Base-by-base conservation (phyloP, 1,140 invertebrate species). In the Vanessa tameamea region DNA sequence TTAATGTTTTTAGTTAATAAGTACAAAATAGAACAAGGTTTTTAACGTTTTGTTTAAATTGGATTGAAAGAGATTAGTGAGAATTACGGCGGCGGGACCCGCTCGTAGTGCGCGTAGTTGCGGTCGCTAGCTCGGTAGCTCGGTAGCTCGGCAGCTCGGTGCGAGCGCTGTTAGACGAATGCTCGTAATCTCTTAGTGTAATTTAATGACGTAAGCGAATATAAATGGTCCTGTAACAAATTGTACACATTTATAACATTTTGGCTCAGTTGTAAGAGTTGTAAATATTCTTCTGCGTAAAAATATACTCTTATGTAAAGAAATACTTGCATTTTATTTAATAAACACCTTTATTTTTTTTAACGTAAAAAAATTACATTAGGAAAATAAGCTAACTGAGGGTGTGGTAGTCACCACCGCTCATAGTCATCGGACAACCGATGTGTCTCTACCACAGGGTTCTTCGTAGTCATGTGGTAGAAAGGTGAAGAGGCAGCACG, bases 241-340 rank as follows among this genome's bases (percentile, higher is more conserved):
- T 69, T 69, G 66, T 69, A 69, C 53, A 69, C 66, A 23, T 69
- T 57, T 59, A 69, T 69, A 23, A 69, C 23, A 15, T 57, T 55
- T 61, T 61, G 57, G 23, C 57, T 37, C 57, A 14, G 57, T 37
- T 61, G 57, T 61, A 61, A 57, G 55, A 69, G 23, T 69, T 69
- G 66, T 69, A 69, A 69, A 69, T 69, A 69, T n/a, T 66, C 26
- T 57, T 59, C 66, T 47, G 66, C 51, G 51, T 59, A 69, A 57
- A 69, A 69, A 57, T 69, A 69, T 69, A 69, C 66, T 69, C 66
- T 57, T 69, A 69, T 55, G 53, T 69, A 69, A 69, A 69, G 48
- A 20, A 67, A 48, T 51, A 31, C 43, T 31, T 31, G 64, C 14
- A 15, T 66, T 61, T 66, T 66, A 66, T 50, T 66, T 26, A 15